phyloP scores from a whole-genome alignment of 1,140 invertebrate genomes.

The Dysdera silvatica region DNA sequence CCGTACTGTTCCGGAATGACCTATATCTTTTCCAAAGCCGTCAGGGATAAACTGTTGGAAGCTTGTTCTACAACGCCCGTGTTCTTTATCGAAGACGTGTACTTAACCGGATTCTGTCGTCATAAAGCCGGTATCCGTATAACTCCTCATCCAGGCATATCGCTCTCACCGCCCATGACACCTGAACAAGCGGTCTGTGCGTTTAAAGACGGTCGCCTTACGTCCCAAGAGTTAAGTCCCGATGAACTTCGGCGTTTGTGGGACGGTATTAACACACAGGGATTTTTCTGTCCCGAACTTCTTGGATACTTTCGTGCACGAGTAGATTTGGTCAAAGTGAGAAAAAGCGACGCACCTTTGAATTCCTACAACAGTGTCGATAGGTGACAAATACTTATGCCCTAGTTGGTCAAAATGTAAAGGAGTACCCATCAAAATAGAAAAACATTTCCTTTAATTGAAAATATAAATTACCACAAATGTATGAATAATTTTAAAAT shows the following conservation, averaged over 20 bases:
- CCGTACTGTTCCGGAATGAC: constrained; percentile 38
- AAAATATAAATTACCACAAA: too few species aligned
- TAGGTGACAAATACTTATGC: too few species aligned
- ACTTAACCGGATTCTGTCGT: constrained; percentile 39
- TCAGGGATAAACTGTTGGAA: constrained; percentile 30
- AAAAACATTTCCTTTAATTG: too few species aligned
- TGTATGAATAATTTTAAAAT: too few species aligned
- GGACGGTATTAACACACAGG: constrained; percentile 35
- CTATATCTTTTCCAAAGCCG: constrained; percentile 35
- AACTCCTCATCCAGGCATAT: constrained; percentile 28
- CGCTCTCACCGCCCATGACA: constrained; percentile 30
- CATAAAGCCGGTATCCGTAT: constrained; percentile 33
- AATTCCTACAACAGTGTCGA: too few species aligned
- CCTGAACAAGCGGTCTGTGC: constrained; percentile 27
- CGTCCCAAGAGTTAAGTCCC: constrained; percentile 32
- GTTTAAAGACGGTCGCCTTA: constrained; percentile 34
- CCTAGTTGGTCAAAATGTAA: too few species aligned
- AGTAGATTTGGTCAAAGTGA: too few species aligned
- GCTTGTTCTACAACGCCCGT: constrained; percentile 30
- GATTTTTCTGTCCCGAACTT: constrained; percentile 34
- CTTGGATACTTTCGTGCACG: constrained; percentile 11
- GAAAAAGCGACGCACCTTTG: too few species aligned
- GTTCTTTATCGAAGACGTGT: constrained; percentile 42
- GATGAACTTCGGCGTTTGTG: constrained; percentile 33
- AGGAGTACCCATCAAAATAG: too few species aligned